Base-by-base conservation (phyloP, 2,797 vertebrate species). In the Megalops cyprinoides region DNA sequence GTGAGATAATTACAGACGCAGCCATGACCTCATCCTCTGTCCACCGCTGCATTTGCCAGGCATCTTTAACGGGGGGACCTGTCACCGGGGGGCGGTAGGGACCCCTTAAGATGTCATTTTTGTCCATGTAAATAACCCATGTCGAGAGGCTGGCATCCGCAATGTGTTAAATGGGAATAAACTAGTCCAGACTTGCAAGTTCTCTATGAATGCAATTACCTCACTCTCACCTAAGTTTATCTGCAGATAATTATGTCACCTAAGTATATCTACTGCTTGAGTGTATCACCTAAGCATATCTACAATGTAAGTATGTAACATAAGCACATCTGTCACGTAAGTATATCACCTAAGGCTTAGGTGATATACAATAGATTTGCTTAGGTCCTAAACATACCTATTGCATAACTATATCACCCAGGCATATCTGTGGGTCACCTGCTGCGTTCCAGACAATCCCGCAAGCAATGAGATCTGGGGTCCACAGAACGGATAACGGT, bases 1-100 rank as follows among this genome's bases (percentile, higher is more conserved):
- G 79, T 88, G 81, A 85, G 88, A 87, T 90, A 88, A 89, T 90
- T 87, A 84, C 74, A 87, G 82, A 84, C 82, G 37, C 77, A 31
- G 15, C 65, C 42, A 82, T 89, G 85, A 88, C 79, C 78, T 87
- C 81, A 84, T 80, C 69, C 74, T 53, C 74, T 18, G 39, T 58
- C 65, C 25, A 4, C 44, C 34, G 39, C 39, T 48, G 20, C 44
- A 37, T n/a, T n/a, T 1, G 65, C 25, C 8, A 9, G 6, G 37
- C 10, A 18, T 65, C 58, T 28, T 48, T 49, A 4, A 14, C 10
- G n/a, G 42, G 6, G 42, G 42, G 42, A 42, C 4, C 37, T 3
- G 25, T 34, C 46, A 53, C 15, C 74, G n/a, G 71, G 44, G 20
- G 42, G 39, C 18, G 51, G 12, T 18, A 53, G 51, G 51, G 7